Evolutionary conservation across 2,113 vertebrate species (phyloP).

Genomic region (Microtus richardsoni): DNA sequence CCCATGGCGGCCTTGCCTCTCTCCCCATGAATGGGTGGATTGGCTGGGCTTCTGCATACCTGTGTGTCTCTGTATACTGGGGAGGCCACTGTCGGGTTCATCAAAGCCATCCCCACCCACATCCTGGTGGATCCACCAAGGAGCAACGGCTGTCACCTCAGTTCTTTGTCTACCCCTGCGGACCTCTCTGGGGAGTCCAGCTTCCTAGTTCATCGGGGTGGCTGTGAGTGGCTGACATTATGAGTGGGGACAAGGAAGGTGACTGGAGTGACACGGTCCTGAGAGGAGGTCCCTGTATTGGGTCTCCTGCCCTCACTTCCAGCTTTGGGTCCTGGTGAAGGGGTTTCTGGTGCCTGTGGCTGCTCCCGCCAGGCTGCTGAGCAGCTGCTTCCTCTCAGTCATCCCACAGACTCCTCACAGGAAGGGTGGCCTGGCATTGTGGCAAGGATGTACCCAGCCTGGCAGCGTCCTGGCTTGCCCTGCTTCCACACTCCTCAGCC

Average conservation of each 20-base stretch:
- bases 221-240: no score
- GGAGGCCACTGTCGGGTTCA: background rate
- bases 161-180: no score
- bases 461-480: slow-evolving; percentile 88
- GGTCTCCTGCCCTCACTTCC: background rate
- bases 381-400: slow-evolving; percentile 85
- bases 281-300: background rate
- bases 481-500: slow-evolving; percentile 83
- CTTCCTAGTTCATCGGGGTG: accelerated
- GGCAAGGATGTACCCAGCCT: slow-evolving; percentile 89
- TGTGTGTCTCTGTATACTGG: background rate
- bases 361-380: background rate
- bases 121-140: background rate
- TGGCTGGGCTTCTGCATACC: background rate
- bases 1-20: background rate
- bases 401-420: slow-evolving; percentile 88
- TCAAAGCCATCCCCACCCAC: background rate
- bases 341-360: background rate
- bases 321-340: accelerated
- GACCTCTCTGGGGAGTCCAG: background rate
- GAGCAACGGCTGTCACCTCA: background rate
- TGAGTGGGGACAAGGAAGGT: background rate
- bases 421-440: slow-evolving; percentile 89
- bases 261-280: no score
- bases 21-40: background rate